Percentiles rank a stretch among this genome's conserved stretches.
Conservation (phyloP, 2,888 invertebrate genomes). For the Oxyscelio sp. region DNA sequence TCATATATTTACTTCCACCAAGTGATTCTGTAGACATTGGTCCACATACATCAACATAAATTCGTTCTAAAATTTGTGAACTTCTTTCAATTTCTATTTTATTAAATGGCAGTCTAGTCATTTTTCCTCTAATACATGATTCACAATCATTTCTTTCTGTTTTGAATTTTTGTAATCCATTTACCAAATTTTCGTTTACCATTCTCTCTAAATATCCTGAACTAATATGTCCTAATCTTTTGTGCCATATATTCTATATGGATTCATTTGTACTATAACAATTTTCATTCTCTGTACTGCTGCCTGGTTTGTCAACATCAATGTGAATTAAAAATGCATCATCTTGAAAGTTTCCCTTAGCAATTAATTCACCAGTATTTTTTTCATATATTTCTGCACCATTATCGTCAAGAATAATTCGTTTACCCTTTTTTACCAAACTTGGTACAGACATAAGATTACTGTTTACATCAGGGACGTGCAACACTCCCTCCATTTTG, state of each 20-base stretch:
- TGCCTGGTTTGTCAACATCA: background rate
- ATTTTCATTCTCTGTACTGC: background rate
- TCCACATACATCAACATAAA: slow-evolving; percentile 13
- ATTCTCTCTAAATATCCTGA: background rate
- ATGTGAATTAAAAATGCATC: slow-evolving; percentile 3
- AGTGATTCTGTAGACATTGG: slow-evolving; percentile 10
- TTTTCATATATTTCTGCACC: background rate
- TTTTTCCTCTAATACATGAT: slow-evolving; percentile 6
- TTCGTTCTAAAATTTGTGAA: slow-evolving; percentile 1
- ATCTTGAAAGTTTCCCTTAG: slow-evolving; percentile 1
- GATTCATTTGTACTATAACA: background rate
- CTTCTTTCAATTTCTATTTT: background rate
- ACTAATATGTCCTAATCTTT: slow-evolving; percentile 1
- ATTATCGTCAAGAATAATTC: background rate
- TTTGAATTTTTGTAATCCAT: slow-evolving; percentile 1
- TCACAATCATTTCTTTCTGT: background rate
- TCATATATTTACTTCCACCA: slow-evolving; percentile 4
- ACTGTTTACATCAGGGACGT: too few species aligned
- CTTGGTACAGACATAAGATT: slow-evolving; percentile 10
- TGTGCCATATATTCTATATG: background rate
- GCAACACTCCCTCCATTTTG: too few species aligned
- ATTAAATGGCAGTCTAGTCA: background rate
- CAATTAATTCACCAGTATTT: slow-evolving; percentile 1
- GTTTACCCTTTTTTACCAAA: slow-evolving; percentile 2
- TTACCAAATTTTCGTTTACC: background rate